Base-by-base conservation (phyloP, 1,140 invertebrate genomes). In the Bombus sylvicola region DNA sequence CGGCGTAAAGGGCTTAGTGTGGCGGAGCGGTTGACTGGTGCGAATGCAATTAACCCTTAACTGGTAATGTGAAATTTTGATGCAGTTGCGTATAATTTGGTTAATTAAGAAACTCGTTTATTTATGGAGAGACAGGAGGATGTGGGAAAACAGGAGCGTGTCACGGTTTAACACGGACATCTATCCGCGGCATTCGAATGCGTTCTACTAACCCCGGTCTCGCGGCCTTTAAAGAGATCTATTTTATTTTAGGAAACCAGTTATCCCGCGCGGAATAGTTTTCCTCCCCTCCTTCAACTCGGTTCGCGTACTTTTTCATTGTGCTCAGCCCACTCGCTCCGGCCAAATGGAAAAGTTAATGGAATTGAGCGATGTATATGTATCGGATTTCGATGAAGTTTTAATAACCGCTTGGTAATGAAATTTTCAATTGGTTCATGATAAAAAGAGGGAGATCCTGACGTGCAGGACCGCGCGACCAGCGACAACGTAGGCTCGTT, bases 1-100 rank as follows among this genome's bases (percentile, higher is more conserved):
- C 80, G 85, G 88, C 88, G 88, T 87, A 89, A 89, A 89, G 88
- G 88, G 88, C 88, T 89, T 86, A 89, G 80, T 69, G 76, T 43
- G 76, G 88, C 73, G 87, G 59, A 83, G 73, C 79, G 83, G 88
- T 89, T 88, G 87, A 89, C 88, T 89, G 81, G 88, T 86, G 88
- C 88, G 88, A 89, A 89, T 89, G 88, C 88, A 89, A 89, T 89
- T 89, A 89, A 89, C 88, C 88, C 88, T 89, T 89, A 89, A 89
- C 88, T 86, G 88, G 88, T 88, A 81, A 89, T 86, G 88, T 80
- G 88, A 89, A 89, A 89, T 89, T 89, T 89, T 89, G 88, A 89
- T 89, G 88, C 88, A 86, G 88, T 89, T 87, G 85, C 82, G 88
- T 89, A 89, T 89, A 89, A 89, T 86, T 86, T 86, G 88, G 88